Evolutionary conservation across 2,797 vertebrate species (phyloP).

Genomic region (Hyperoplus lanceolatus): DNA sequence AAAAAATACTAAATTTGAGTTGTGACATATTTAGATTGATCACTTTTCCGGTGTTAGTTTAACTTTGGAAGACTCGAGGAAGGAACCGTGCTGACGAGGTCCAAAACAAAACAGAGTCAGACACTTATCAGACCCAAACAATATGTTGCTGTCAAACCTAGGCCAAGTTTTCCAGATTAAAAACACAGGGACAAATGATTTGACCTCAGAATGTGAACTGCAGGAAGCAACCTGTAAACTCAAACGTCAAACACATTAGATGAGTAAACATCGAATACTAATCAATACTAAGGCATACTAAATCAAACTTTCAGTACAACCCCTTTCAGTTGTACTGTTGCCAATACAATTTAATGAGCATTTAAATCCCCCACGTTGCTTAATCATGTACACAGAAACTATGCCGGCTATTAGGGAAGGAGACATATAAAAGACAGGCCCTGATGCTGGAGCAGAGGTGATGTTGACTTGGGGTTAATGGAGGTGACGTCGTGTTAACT

Average conservation of each 20-base stretch:
- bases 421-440: constrained; percentile 5
- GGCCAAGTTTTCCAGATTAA: constrained; percentile 59
- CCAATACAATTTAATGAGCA: background rate
- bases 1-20: constrained; percentile 12
- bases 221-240: constrained; percentile 4
- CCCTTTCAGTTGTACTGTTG: background rate
- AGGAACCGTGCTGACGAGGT: constrained; percentile 83
- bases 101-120: constrained; percentile 58
- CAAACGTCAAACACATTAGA: background rate
- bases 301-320: background rate
- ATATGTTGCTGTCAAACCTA: constrained; percentile 41
- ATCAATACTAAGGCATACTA: constrained; percentile 1
- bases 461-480: constrained; percentile 33
- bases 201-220: constrained; percentile 9
- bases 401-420: constrained; percentile 9
- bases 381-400: constrained; percentile 16
- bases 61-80: constrained; percentile 84
- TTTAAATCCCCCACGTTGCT: background rate
- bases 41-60: constrained; percentile 78
- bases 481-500: constrained; percentile 53
- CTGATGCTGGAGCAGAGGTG: constrained; percentile 13
- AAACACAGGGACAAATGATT: constrained; percentile 32
- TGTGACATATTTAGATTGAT: constrained; percentile 52
- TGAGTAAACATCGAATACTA: background rate
- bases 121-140: constrained; percentile 53